Base-by-base conservation (phyloP, 2,797 vertebrate species). In the Amblyopsis hoosieri region DNA sequence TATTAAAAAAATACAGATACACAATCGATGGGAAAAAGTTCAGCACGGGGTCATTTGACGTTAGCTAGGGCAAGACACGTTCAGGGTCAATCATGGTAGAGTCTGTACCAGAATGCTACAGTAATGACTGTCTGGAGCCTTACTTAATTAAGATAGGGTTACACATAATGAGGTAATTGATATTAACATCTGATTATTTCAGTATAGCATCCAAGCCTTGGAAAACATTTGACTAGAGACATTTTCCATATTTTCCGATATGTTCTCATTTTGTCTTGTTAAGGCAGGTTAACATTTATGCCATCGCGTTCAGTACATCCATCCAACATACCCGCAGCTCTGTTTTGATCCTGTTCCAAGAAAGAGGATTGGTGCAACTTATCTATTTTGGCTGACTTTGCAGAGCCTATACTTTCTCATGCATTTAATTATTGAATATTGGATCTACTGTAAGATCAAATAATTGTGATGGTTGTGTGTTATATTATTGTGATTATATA, bases 321-420 rank as follows among this genome's bases (percentile, higher is more conserved):
- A 3, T 49, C 29, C 37, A 42, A 42, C 37, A 7, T 42, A 42
- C 8, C 45, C 15, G 60, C 29, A n/a, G 23, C 46, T 58, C 42
- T 54, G n/a, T 49, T 76, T 71, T 80, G 60, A 75, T 77, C 68
- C 29, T 45, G 50, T 12, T 66, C 29, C 69, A 58, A 50, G 62
- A 46, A 17, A 54, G 42, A 64, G 12, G 31, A 12, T 66, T 3
- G 33, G 7, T 63, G 14, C 10, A 33, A 65, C 14, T 62, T 3
- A 54, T 23, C 51, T 67, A 17, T 47, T 52, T 15, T 5, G 15
- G 46, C 23, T 29, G 23, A 29, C 23, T 29, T 29, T 29, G 23
- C 23, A 29, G 3, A 29, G 0, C 23, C 23, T 29, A 23, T 23
- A 29, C 23, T 29, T 29, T 29, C 23, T 29, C 3, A 4, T 29